A percentile compares a stretch with the other conserved stretches of the same genome.
These are phyloP conservation scores for Alosa sapidissima DNA, from an alignment of 2,797 vertebrate species.

Conservation along the genomic window DNA sequence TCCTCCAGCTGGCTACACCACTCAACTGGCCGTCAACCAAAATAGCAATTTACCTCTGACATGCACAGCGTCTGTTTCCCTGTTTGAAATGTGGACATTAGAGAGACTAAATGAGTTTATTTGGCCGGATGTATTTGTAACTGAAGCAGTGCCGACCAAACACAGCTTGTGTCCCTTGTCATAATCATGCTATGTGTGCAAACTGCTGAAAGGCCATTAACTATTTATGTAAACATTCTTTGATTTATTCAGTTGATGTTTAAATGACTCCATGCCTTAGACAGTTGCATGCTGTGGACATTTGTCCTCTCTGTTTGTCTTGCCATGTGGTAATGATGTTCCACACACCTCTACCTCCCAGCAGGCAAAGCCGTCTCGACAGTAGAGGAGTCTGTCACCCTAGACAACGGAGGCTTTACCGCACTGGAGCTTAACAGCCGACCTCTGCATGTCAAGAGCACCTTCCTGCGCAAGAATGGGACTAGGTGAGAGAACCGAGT, in stretches of 20 bases:
- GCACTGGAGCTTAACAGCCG: conserved; percentile 93
- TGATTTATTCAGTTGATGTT: neutral
- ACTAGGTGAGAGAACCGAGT: conserved; percentile 74
- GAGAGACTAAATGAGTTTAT: neutral
- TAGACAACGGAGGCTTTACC: conserved; percentile 93
- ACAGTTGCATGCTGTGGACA: neutral
- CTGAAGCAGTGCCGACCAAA: neutral
- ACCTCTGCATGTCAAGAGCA: conserved; percentile 86
- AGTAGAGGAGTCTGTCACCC: conserved; percentile 85
- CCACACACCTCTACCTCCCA: conserved; percentile 41
- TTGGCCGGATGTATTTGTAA: neutral
- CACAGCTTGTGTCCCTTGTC: neutral
- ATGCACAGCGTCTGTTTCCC: neutral
- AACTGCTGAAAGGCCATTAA: neutral
- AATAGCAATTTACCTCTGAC: neutral
- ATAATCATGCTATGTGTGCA: neutral
- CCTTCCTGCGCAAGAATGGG: conserved; percentile 92
- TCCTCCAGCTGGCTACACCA: neutral
- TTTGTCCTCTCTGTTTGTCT: neutral
- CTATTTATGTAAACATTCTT: neutral
- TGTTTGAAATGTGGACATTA: neutral
- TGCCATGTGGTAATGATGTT: conserved; percentile 27
- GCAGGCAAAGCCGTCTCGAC: conserved; percentile 85
- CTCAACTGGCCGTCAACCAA: neutral
- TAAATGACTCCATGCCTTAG: neutral